Evolutionary conservation across 35 echinoderm and acorn worm genomes (phyloP).

Genomic region (Hemicentrotus pulcherrimus): DNA sequence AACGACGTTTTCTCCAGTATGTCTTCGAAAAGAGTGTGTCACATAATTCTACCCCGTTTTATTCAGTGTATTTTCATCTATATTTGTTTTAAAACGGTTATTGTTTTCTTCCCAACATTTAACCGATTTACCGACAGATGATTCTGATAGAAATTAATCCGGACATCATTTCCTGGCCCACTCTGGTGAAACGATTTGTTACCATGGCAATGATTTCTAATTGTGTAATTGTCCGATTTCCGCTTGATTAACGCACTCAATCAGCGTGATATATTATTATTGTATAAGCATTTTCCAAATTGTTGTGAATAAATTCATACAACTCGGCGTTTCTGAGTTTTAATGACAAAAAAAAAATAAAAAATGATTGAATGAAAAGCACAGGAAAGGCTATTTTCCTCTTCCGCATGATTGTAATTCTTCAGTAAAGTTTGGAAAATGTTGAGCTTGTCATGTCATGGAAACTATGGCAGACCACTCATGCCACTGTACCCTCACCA

Average conservation of each 20-base stretch:
- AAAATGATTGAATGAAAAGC: no score
- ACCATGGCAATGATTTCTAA: conserved; percentile 25
- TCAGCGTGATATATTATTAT: not conserved
- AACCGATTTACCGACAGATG: not conserved
- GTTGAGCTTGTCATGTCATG: no score
- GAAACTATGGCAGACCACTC: no score
- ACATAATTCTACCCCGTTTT: not conserved
- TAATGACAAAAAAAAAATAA: no score
- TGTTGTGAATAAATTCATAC: not conserved
- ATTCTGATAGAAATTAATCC: not conserved
- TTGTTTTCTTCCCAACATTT: not conserved
- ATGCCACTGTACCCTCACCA: no score
- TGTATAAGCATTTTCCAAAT: not conserved
- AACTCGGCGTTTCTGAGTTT: no score
- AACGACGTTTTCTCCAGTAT: no score
- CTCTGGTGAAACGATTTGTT: not conserved
- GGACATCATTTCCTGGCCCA: conserved; percentile 14
- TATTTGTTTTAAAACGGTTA: no score
- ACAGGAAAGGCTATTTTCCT: no score
- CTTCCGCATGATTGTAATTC: no score
- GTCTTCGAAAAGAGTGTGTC: not conserved
- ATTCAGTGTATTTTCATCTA: no score
- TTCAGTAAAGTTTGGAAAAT: no score
- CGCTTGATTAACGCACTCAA: not conserved
- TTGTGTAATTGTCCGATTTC: conserved; percentile 7